Conservation (phyloP, 2,797 vertebrate genomes). For the Danio aesculapii region DNA sequence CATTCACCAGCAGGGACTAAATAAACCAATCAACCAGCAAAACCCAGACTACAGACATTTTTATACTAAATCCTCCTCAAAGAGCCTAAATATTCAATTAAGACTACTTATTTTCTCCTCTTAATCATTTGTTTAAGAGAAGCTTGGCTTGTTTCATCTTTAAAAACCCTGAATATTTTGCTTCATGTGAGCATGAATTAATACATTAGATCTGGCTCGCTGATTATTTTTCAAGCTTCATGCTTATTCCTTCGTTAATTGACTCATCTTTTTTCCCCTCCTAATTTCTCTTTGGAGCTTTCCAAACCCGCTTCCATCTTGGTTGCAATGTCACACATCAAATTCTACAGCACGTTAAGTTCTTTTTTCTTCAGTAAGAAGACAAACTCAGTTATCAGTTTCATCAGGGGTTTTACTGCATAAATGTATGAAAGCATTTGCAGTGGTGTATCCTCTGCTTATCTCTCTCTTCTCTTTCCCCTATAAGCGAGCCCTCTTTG, state of each 20-base stretch:
- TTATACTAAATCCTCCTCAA: constrained; percentile 36
- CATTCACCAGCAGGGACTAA: neutral
- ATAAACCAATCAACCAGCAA: neutral
- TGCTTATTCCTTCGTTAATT: constrained; percentile 55
- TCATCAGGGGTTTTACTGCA: constrained; percentile 8
- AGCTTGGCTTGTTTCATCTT: constrained; percentile 44
- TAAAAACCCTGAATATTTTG: constrained; percentile 48
- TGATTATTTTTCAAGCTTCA: constrained; percentile 51
- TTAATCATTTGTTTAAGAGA: constrained; percentile 56
- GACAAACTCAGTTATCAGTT: neutral
- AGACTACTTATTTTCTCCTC: constrained; percentile 43
- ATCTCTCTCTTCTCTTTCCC: neutral
- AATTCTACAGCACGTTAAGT: constrained; percentile 25
- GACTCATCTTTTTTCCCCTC: constrained; percentile 42
- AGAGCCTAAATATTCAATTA: constrained; percentile 48
- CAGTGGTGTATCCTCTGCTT: constrained; percentile 12
- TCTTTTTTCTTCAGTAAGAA: constrained; percentile 1
- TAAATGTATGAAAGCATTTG: constrained; percentile 4
- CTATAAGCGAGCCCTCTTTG: constrained; percentile 8
- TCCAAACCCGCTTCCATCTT: constrained; percentile 13
- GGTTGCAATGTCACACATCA: constrained; percentile 50
- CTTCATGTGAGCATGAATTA: constrained; percentile 49
- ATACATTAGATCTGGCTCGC: constrained; percentile 40
- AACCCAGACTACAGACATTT: neutral
- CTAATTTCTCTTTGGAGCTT: constrained; percentile 31